These are phyloP conservation scores for Cerastis leucographa DNA, from an alignment of 2,888 invertebrate genomes.

Conservation along the genomic window DNA sequence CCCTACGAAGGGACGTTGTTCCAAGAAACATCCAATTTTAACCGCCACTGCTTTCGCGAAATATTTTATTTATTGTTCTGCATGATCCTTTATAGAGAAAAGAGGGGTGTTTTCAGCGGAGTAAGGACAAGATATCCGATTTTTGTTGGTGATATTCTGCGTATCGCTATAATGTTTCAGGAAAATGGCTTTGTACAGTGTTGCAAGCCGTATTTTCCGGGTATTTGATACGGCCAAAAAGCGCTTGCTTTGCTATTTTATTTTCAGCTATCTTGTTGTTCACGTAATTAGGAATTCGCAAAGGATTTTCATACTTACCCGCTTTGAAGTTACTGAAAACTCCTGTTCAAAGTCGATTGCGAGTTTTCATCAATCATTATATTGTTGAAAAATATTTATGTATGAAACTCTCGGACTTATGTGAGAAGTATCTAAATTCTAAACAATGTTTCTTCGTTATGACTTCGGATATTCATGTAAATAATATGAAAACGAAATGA, in stretches of 20 bases:
- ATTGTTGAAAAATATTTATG: neutral
- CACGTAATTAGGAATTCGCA: constrained; percentile 22
- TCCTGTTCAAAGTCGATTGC: constrained; percentile 3
- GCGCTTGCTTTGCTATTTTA: constrained; percentile 2
- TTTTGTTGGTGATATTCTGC: constrained; percentile 54
- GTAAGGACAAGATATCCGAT: constrained; percentile 46
- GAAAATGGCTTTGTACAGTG: constrained; percentile 42
- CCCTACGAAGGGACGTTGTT: constrained; percentile 69
- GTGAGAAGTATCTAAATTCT: neutral
- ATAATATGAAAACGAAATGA: constrained; percentile 5
- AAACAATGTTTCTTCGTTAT: neutral
- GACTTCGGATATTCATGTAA: constrained; percentile 12
- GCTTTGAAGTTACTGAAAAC: neutral
- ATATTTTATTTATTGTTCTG: constrained; percentile 80
- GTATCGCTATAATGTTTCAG: constrained; percentile 38
- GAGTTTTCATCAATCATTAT: constrained; percentile 1
- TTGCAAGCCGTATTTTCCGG: constrained; percentile 11
- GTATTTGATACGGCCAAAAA: neutral
- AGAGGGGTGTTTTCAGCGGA: constrained; percentile 63
- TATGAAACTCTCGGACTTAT: neutral
- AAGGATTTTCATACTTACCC: neutral
- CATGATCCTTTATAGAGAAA: constrained; percentile 74
- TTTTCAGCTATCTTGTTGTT: constrained; percentile 19
- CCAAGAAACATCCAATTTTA: constrained; percentile 74
- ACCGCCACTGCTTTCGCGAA: constrained; percentile 70